Base-by-base conservation (phyloP, 1,140 invertebrate genomes). In the Augochlora pura region DNA sequence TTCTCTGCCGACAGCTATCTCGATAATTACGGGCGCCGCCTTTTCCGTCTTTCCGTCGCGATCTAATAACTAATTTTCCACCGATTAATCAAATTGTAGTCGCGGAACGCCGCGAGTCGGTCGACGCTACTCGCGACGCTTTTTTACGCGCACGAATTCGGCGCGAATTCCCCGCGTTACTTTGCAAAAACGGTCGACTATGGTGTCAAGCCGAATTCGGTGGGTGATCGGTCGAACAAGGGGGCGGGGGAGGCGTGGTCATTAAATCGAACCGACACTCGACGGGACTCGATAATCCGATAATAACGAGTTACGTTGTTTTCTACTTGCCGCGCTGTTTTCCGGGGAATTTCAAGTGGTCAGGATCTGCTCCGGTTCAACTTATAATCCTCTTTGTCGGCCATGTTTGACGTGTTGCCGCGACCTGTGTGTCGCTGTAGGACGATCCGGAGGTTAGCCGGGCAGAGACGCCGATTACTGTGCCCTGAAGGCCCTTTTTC, bases 1-100 rank as follows among this genome's bases (percentile, higher is more conserved):
- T 1, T 10, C 42, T 2, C 42, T 3, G 2, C 6, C 42, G 42
- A 12, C 2, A 46, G 39, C 64, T n/a, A 49, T 74, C 57, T 69
- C 60, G 69, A 80, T 74, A 79, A 84, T 80, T 80, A 71, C 42
- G 52, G 16, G 25, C 9, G 39, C 25, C 1, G 38, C 39, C 16
- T 79, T 52, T 39, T 18, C 18, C 16, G 42, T 39, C n/a, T 65
- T 80, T 65, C 42, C 23, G 46, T 46, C 46, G 80, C 69, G 81
- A 80, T 83, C 54, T 65, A 42, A 68, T 65, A 42, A 68, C 83
- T 84, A 74, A 84, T 83, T 84, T 75, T 71, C 14, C 66, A 23
- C 38, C 39, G 71, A 67, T 80, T 62, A 32, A 65, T 71, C 76
- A 39, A 83, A 79, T 59, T 38, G 83, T 84, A 46, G 12, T 57